Evolutionary conservation across 1,140 invertebrate genomes (phyloP), one percentile per base, ranked within the genome.

Genomic region (Drosophila dunni): DNA sequence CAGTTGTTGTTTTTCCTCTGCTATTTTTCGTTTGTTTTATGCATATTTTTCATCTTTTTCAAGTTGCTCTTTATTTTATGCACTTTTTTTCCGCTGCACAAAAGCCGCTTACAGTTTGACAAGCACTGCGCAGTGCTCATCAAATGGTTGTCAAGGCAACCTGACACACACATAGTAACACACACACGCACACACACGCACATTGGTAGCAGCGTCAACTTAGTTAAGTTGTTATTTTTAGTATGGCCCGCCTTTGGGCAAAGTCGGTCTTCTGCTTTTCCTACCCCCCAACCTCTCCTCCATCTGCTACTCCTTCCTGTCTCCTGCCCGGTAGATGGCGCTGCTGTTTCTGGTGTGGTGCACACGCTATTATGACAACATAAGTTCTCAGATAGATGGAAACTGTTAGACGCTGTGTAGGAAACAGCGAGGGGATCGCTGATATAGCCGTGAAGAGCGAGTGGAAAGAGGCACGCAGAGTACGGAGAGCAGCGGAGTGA

Each of bases 211-310:
- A 68, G 71, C 75, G 56, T 83, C 78, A 75, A 77, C 83, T 86
- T 88, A 79, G 82, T 86, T 86, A 86, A 82, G 79, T 82, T 86
- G 82, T 88, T 86, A 77, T 86, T 88, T 88, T 86, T 88, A 85
- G 82, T 86, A 82, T 53, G 51, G 66, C 63, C 62, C 64, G 75
- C 79, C 79, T 51, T 40, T 5, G 79, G 58, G 45, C 34, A 64
- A 17, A 36, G 48, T 24, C 11, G 17, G 11, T n/a, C 40, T 42
- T 13, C 17, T 29, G 42, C 3, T 20, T 46, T 11, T 20, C 15
- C 7, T 17, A n/a, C 7, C 13, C 45, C 2, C 11, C n/a, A 45
- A 13, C 4, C 8, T 7, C 20, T 24, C 11, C 8, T 53, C 2
- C 11, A n/a, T 6, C 48, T 33, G 10, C 24, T n/a, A 0, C 10